Evolutionary conservation across 2,797 vertebrate species (phyloP), one percentile per base, ranked within the genome.

Genomic region (Merluccius polli): DNA sequence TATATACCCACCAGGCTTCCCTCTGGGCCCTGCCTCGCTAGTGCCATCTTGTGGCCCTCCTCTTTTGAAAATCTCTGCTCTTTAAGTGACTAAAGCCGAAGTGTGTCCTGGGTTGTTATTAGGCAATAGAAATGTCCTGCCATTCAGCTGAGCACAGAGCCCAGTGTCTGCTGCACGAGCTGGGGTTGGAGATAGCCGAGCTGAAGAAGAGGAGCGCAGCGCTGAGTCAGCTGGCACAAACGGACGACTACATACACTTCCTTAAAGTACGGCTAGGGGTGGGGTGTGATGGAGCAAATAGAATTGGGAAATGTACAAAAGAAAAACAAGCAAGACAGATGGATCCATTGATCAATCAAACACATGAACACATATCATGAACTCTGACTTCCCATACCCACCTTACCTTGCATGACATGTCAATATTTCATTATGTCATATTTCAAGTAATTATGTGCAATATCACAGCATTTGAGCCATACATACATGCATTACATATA

Each of bases 181-280:
- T 94, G 83, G 82, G 93, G 81, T 77, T 82, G 68, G 93, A 94
- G 78, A 85, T 93, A 2, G 33, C 76, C 1, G 89, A 90, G 35
- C 86, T 94, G 2, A 92, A 78, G 30, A 88, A 80, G 59, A 92
- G 79, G 81, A 88, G 81, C 4, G 1, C 80, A n/a, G 33, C 70
- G 0, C 77, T 94, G 41, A 84, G 35, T n/a, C 85, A 91, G 75
- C 81, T 93, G 27, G 74, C 77, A 30, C 73, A 86, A 69, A 80
- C 88, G 30, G 87, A 90, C 7, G 90, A 94, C 81, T 86, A 78
- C 52, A 1, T 90, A 1, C 70, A 68, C 36, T 93, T 93, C 77
- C 85, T 94, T n/a, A 92, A 84, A 86, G 94, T 93, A 81, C 5
- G 32, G 24, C 59, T 24, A n/a, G 21, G 52, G 52, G 52, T n/a